Evolutionary conservation across 2,113 vertebrate genomes (phyloP).

Genomic region (Myxocyprinus asiaticus): DNA sequence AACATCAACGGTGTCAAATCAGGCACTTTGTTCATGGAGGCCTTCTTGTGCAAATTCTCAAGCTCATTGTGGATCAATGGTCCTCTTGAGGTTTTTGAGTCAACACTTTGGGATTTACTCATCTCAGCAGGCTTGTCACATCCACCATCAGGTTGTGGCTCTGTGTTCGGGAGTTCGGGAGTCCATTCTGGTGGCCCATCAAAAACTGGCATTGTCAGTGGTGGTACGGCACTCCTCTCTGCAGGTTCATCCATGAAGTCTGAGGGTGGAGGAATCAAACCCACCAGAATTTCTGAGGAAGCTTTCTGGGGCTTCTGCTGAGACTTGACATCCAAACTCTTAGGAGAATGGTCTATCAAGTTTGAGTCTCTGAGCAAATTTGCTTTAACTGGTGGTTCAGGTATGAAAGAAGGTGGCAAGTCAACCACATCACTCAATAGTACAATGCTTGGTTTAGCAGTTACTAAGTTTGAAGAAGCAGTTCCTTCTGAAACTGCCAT

Average conservation of each 20-base stretch:
- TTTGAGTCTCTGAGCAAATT: not conserved
- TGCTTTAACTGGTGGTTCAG: slow-evolving; percentile 38
- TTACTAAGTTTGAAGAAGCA: not conserved
- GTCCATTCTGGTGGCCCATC: not conserved
- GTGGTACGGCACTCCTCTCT: too few species aligned
- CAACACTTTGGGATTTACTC: not conserved
- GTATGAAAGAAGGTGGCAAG: slow-evolving; percentile 51
- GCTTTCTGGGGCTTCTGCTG: not conserved
- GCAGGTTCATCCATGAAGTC: slow-evolving; percentile 73
- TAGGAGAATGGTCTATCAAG: slow-evolving; percentile 3
- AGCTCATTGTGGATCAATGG: slow-evolving; percentile 21
- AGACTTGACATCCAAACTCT: not conserved
- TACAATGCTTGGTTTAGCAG: not conserved
- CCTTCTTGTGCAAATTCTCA: slow-evolving; percentile 54
- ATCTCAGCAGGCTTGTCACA: not conserved
- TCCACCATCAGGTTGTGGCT: slow-evolving; percentile 22
- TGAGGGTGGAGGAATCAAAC: slow-evolving; percentile 73
- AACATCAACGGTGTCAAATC: not conserved
- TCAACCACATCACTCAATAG: not conserved
- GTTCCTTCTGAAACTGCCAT: not conserved
- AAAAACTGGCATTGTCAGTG: not conserved
- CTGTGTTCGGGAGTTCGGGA: not conserved
- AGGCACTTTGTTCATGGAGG: slow-evolving; percentile 53
- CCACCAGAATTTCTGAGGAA: slow-evolving; percentile 36
- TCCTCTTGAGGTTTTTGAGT: not conserved